phyloP scores from a whole-genome alignment of 2,113 vertebrate species.

The Salvator merianae region DNA sequence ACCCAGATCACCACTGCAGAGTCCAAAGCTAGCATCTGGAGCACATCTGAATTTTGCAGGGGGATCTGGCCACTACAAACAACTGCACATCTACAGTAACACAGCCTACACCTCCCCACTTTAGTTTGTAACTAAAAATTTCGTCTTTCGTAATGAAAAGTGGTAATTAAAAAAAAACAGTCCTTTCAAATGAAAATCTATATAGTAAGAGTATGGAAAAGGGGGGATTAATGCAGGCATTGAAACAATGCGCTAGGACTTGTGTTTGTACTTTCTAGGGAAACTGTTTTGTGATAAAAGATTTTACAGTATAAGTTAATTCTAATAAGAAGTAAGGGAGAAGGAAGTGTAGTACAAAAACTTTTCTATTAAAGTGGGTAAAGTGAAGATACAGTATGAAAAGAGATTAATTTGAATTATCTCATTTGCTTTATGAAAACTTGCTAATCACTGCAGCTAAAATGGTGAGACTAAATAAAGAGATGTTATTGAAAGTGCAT shows the following conservation, averaged over 20 bases:
- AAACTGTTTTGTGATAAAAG: slow-evolving; percentile 14
- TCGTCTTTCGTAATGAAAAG: too few species aligned
- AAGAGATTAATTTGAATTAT: not conserved
- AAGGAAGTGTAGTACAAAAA: slow-evolving; percentile 10
- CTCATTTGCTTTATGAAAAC: slow-evolving; percentile 17
- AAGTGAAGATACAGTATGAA: not conserved
- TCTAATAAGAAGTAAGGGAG: slow-evolving; percentile 21
- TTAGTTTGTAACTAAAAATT: too few species aligned
- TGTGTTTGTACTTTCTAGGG: not conserved
- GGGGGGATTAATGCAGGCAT: not conserved
- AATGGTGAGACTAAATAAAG: not conserved
- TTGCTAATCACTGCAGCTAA: not conserved
- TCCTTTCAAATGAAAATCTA: too few species aligned
- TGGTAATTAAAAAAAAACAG: too few species aligned
- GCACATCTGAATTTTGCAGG: too few species aligned
- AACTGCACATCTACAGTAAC: too few species aligned
- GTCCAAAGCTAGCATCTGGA: too few species aligned
- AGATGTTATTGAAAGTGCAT: not conserved
- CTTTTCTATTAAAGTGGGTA: slow-evolving; percentile 2
- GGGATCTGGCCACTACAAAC: too few species aligned
- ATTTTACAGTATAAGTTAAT: slow-evolving; percentile 3
- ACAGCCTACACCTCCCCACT: too few species aligned
- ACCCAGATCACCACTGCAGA: too few species aligned
- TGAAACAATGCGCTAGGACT: not conserved
- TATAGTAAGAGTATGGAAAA: too few species aligned